Evolutionary conservation across 2,113 vertebrate species (phyloP).

Genomic region (Pterocles gutturalis): DNA sequence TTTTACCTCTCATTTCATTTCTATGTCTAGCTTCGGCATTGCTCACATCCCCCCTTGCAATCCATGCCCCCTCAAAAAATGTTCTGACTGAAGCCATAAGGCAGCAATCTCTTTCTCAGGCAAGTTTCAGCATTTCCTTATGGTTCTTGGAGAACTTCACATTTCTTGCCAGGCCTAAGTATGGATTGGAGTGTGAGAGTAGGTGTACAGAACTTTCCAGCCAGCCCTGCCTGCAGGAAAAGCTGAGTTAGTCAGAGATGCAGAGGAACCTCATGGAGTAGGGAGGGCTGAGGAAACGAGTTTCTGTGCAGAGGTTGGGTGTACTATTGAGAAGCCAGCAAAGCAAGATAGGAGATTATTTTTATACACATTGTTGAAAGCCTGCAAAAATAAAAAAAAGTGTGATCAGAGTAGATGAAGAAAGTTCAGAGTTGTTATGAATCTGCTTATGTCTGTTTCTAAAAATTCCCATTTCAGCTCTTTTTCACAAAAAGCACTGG

Average conservation of each 20-base stretch:
- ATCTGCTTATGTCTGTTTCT: background rate
- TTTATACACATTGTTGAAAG: background rate
- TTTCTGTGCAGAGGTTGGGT: background rate
- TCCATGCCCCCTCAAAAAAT: constrained; percentile 58
- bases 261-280: background rate
- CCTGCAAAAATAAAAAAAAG: background rate
- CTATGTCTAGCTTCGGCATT: constrained; percentile 15
- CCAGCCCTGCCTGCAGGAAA: constrained; percentile 19
- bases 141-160: constrained; percentile 45
- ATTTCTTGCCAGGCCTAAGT: constrained; percentile 63
- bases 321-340: background rate
- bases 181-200: constrained; percentile 46
- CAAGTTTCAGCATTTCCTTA: constrained; percentile 56
- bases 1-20: constrained; percentile 39
- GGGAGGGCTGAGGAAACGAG: background rate
- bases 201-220: constrained; percentile 52
- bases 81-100: constrained; percentile 72
- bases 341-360: background rate
- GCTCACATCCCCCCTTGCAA: background rate
- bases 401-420: background rate
- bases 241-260: constrained; percentile 45
- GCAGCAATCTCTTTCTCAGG: constrained; percentile 51
- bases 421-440: background rate
- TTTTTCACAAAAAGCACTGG: background rate
- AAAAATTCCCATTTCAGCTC: background rate